These are phyloP conservation scores for Tolmerus cingulatus DNA, from an alignment of 2,888 invertebrate species.

Conservation along the genomic window DNA sequence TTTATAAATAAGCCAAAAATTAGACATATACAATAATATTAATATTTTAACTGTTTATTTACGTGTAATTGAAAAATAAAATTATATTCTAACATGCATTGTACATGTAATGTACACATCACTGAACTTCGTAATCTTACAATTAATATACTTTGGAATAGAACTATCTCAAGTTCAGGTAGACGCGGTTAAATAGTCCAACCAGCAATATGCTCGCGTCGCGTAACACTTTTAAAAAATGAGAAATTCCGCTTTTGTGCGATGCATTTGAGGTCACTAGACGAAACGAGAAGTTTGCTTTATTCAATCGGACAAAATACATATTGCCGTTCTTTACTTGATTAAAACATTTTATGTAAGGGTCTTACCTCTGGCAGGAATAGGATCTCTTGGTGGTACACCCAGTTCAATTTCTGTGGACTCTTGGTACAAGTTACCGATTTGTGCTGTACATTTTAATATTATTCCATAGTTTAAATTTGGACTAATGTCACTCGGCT, in stretches of 20 bases:
- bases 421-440: constrained; percentile 74
- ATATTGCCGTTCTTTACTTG: not conserved
- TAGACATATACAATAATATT: constrained; percentile 25
- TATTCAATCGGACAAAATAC: not conserved
- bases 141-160: not conserved
- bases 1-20: not conserved
- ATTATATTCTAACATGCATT: not conserved
- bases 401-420: constrained; percentile 75
- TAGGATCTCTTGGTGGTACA: constrained; percentile 76
- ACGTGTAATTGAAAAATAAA: not conserved
- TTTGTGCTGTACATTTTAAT: constrained; percentile 75
- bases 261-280: not conserved
- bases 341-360: not conserved
- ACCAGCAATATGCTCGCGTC: constrained; percentile 33
- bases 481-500: constrained; percentile 53
- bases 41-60: not conserved
- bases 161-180: constrained; percentile 67
- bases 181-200: constrained; percentile 54
- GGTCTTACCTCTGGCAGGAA: constrained; percentile 76
- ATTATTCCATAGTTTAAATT: constrained; percentile 69
- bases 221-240: not conserved
- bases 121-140: not conserved
- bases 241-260: not conserved
- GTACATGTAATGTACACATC: not conserved
- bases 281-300: not conserved